A percentile compares a stretch with the other conserved stretches of the same genome.
Evolutionary conservation across 64 coral and sea anemone genomes (phyloP).

Genomic region (Montipora foliosa): DNA sequence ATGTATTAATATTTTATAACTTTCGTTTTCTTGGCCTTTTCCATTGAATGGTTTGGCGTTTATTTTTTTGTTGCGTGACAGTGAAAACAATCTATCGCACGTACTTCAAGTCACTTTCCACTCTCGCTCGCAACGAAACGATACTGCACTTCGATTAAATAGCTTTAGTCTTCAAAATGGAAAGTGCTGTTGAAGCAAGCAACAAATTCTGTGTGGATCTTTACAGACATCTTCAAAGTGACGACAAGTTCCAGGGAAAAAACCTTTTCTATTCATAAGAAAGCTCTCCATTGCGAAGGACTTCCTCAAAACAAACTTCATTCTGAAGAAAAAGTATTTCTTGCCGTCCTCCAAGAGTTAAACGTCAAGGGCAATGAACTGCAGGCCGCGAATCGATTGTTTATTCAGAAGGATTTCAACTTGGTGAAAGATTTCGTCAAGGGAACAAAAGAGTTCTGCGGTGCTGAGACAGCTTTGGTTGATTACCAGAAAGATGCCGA

Average conservation of each 20-base stretch:
- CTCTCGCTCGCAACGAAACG: too few relatives aligned
- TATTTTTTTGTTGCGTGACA: too few relatives aligned
- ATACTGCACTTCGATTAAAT: too few relatives aligned
- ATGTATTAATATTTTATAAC: too few relatives aligned
- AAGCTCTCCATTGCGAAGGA: conserved; percentile 68
- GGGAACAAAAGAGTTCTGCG: conserved; percentile 62
- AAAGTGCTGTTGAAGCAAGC: conserved; percentile 2
- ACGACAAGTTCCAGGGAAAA: background rate
- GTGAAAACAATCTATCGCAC: too few relatives aligned
- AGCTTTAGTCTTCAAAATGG: conserved; percentile 29
- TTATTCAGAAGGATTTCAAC: conserved; percentile 72
- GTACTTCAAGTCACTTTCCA: too few relatives aligned
- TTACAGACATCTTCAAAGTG: conserved; percentile 30
- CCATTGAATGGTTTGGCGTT: too few relatives aligned
- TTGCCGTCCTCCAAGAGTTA: conserved; percentile 13
- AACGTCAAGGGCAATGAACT: conserved; percentile 66
- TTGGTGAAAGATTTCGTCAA: too few relatives aligned
- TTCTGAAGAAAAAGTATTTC: conserved; percentile 60
- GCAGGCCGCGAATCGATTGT: conserved; percentile 71
- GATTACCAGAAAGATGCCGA: conserved; percentile 80
- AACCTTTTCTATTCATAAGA: conserved; percentile 89
- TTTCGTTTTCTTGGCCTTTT: too few relatives aligned
- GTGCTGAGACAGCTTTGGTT: conserved; percentile 66
- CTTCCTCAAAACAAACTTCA: conserved; percentile 48
- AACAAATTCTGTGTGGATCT: background rate